A percentile compares a stretch with the other conserved stretches of the same genome.
Evolutionary conservation across 2,797 vertebrate species (phyloP).

Genomic region (Borostomias antarcticus): DNA sequence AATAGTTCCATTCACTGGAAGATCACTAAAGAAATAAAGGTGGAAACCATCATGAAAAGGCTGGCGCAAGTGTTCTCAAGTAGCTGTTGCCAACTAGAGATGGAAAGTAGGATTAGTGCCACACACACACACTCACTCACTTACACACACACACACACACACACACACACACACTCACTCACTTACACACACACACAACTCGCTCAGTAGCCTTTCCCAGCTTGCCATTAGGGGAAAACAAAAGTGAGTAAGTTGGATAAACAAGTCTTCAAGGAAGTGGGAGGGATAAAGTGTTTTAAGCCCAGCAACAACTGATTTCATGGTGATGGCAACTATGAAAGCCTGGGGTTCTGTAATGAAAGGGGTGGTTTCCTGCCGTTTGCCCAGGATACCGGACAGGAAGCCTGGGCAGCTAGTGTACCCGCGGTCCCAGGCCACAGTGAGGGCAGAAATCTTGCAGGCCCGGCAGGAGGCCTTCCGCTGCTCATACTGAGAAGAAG

Average conservation of each 20-base stretch:
- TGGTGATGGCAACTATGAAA: slow-evolving; percentile 61
- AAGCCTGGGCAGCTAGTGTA: slow-evolving; percentile 56
- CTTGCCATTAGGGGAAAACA: slow-evolving; percentile 43
- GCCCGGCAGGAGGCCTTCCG: slow-evolving; percentile 65
- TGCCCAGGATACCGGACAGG: slow-evolving; percentile 62
- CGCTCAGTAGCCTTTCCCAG: slow-evolving; percentile 49
- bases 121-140: too few species aligned
- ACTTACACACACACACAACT: too few species aligned
- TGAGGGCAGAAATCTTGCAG: slow-evolving; percentile 54
- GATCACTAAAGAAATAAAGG: too few species aligned
- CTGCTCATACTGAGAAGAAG: slow-evolving; percentile 50
- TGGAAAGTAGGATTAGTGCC: slow-evolving; percentile 15
- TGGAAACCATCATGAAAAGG: too few species aligned
- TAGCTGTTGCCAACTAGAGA: not conserved
- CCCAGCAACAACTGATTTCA: slow-evolving; percentile 68
- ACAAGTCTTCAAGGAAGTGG: slow-evolving; percentile 61
- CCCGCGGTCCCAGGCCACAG: slow-evolving; percentile 51
- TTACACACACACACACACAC: slow-evolving; percentile 21
- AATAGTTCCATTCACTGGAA: not conserved
- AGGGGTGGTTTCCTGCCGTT: slow-evolving; percentile 66
- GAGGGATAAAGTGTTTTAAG: slow-evolving; percentile 58
- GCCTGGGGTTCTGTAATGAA: slow-evolving; percentile 58
- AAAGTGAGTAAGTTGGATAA: slow-evolving; percentile 49
- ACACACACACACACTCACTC: slow-evolving; percentile 13
- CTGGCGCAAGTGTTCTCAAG: too few species aligned